Evolutionary conservation across 2,888 invertebrate species (phyloP), one percentile per base, ranked within the genome.

Genomic region (Andrena fulva): DNA sequence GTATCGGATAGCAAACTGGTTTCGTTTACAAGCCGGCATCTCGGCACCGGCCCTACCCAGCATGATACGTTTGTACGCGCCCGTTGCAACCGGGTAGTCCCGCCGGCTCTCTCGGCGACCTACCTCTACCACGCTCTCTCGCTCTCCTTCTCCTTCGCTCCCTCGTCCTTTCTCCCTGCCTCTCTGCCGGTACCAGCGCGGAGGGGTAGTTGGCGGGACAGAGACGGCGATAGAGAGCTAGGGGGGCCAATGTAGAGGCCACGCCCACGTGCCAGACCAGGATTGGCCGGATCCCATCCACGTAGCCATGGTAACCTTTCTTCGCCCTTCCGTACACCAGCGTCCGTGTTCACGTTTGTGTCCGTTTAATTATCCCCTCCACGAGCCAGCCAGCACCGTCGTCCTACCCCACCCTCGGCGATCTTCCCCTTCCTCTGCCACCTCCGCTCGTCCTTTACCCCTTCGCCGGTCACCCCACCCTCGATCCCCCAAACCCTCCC

Each of bases 201-300:
- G 68, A 66, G 70, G 73, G 76, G 56, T 50, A 29, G 54, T 12
- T 27, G 48, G 73, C n/a, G 68, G 42, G 62, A 86, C 20, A 20
- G 85, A 85, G 86, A 86, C 77, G 27, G 66, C 56, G 68, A 78
- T 42, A 81, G 20, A 29, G 16, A 52, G 33, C 59, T 79, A 6
- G 66, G 84, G 85, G 76, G 85, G 89, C 92, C 91, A 91, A 92
- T 91, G 91, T 86, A 85, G 71, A 91, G 67, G 89, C 92, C 95
- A 94, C 92, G 95, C 95, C 92, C 93, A 94, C 88, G 90, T 93
- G 90, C 93, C 92, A 84, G 92, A 93, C 91, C 94, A 92, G 93
- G 95, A 95, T 92, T 95, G 94, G 92, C 95, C 95, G 92, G 95
- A 95, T 94, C 94, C 94, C 90, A 95, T 94, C 89, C 94, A 94